Evolutionary conservation across 1,140 invertebrate species (phyloP).

Genomic region (Apis laboriosa): DNA sequence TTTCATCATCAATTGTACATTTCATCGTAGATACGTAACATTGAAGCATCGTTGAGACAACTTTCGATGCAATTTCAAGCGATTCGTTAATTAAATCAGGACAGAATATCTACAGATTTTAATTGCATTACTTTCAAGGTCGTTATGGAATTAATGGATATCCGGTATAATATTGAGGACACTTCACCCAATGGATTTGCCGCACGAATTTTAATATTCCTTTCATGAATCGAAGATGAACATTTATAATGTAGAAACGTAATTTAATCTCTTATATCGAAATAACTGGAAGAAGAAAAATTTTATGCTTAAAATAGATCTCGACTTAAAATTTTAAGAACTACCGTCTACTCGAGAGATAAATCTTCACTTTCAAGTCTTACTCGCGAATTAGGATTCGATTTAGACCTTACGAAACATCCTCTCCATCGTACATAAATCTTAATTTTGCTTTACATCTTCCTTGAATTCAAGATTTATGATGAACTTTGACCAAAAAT

Average conservation of each 20-base stretch:
- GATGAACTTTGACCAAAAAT: neutral
- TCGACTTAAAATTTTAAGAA: constrained; percentile 13
- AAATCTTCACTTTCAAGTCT: constrained; percentile 25
- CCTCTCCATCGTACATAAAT: constrained; percentile 11
- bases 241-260: neutral
- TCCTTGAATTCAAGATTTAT: neutral
- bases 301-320: neutral
- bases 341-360: neutral
- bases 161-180: constrained; percentile 4
- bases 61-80: neutral
- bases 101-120: neutral
- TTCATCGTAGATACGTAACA: neutral
- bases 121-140: constrained; percentile 17
- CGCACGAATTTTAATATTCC: neutral
- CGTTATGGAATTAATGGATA: neutral
- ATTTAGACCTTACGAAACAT: constrained; percentile 5
- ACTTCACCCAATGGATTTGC: neutral
- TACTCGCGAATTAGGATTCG: constrained; percentile 28
- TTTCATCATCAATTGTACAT: too few relatives aligned
- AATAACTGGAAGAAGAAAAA: neutral
- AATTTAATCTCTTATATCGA: neutral
- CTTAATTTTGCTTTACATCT: constrained; percentile 25
- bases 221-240: neutral
- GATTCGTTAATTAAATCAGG: neutral
- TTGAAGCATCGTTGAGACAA: neutral